phyloP scores from a whole-genome alignment of 2,113 vertebrate species.

The Strix aluco region DNA sequence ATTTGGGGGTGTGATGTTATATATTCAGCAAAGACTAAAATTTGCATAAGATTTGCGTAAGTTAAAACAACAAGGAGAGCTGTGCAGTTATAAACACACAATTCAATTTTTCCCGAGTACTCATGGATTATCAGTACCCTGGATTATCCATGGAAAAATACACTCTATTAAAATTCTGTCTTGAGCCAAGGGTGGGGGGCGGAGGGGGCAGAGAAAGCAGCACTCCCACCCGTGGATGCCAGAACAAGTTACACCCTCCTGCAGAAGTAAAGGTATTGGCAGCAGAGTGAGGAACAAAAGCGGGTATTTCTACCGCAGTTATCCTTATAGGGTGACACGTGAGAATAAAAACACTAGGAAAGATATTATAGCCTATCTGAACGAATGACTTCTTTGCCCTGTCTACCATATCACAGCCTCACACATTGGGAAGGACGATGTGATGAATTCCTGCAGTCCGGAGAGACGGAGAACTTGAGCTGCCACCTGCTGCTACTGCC shows the following conservation, averaged over 20 bases:
- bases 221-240: not conserved
- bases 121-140: not conserved
- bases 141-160: not conserved
- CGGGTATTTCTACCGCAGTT: not conserved
- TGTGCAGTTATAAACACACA: not conserved
- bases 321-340: not conserved
- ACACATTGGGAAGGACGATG: not conserved
- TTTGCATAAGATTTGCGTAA: not conserved
- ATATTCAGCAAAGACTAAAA: not conserved
- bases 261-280: not conserved
- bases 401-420: not conserved
- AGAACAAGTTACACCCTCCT: not conserved
- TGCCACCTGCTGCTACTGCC: not conserved
- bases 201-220: not conserved
- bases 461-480: not conserved
- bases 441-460: not conserved
- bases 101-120: not conserved
- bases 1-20: not conserved
- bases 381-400: not conserved
- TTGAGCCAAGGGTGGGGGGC: not conserved
- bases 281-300: not conserved
- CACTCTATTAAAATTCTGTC: not conserved
- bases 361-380: not conserved
- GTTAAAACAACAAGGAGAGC: not conserved
- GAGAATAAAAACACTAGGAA: not conserved